Percentiles rank a stretch among this genome's conserved stretches.
Conservation (phyloP, 2,113 vertebrate genomes). For the Saccopteryx leptura region DNA sequence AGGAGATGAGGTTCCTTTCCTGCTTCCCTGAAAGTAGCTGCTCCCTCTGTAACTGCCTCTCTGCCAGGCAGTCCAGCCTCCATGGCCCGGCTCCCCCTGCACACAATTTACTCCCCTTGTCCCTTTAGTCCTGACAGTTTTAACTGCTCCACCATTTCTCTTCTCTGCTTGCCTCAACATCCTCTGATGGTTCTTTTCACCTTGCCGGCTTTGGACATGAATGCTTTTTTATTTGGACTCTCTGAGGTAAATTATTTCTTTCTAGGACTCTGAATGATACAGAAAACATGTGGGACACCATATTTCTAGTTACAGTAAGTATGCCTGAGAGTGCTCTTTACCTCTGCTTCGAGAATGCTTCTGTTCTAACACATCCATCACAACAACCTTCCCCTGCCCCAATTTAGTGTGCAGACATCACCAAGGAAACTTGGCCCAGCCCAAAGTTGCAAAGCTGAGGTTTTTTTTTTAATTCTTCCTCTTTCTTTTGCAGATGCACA, state of each 20-base stretch:
- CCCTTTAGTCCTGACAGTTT: neutral
- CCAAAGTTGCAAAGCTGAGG: neutral
- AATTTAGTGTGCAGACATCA: neutral
- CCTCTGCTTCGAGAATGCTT: neutral
- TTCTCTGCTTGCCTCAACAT: neutral
- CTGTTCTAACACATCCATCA: neutral
- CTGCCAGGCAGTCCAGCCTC: neutral
- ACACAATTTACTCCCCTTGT: neutral
- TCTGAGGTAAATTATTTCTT: neutral
- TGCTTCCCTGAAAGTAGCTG: neutral
- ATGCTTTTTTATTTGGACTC: neutral
- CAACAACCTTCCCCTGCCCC: neutral
- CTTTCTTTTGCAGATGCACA: constrained; percentile 15
- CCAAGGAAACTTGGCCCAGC: neutral
- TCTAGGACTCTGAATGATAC: neutral
- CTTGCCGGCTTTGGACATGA: neutral
- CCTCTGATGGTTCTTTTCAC: too few relatives aligned
- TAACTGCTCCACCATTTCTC: neutral
- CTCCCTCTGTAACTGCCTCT: neutral
- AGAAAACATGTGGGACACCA: neutral
- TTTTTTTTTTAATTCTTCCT: neutral
- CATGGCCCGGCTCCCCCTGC: neutral
- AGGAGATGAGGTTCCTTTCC: neutral
- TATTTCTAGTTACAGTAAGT: constrained; percentile 7
- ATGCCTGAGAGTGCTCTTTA: neutral